Base-by-base conservation (phyloP, 1,140 invertebrate species). In the Heliconius hermathena region DNA sequence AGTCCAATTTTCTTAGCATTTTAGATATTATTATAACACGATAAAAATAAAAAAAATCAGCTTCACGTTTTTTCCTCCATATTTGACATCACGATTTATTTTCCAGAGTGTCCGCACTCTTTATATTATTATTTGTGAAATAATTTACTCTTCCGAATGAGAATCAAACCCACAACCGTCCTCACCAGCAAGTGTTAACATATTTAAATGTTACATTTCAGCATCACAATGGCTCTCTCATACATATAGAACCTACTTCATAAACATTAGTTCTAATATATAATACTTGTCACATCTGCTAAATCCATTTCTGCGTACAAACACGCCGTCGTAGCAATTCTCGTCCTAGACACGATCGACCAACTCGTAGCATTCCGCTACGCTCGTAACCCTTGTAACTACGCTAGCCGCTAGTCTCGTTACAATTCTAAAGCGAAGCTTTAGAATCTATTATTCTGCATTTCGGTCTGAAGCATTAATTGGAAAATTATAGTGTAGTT, bases 21-120 rank as follows among this genome's bases (percentile, higher is more conserved):
- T 41, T 46, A 13, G 4, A 3, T 0, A 1, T 46, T n/a, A n/a
- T n/a, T n/a, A n/a, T 13, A 46, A 16, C 13, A 0, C 0, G 1
- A 46, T 46, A 46, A 16, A 16, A 13, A 33, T 33, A n/a, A 6
- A 0, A 46, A 13, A 46, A 16, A 4, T 33, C 41, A 4, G 41
- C 4, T 13, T 4, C 4, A 46, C 13, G 0, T 13, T 46, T 46
- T 16, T 16, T 46, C 41, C 41, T 46, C 3, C 13, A 46, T 46
- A 16, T 16, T 1, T 13, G 1, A 46, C 41, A 13, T 16, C 13
- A 16, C 41, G 41, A 13, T 46, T 16, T 46, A 3, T 33, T 6
- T 33, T 33, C 33, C 33, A 33, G 4, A n/a, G n/a, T n/a, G n/a
- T n/a, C n/a, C n/a, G n/a, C n/a, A n/a, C n/a, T n/a, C n/a, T n/a